Evolutionary conservation across 2,888 invertebrate species (phyloP), one percentile per base, ranked within the genome.

Genomic region (Epinotia ramella): DNA sequence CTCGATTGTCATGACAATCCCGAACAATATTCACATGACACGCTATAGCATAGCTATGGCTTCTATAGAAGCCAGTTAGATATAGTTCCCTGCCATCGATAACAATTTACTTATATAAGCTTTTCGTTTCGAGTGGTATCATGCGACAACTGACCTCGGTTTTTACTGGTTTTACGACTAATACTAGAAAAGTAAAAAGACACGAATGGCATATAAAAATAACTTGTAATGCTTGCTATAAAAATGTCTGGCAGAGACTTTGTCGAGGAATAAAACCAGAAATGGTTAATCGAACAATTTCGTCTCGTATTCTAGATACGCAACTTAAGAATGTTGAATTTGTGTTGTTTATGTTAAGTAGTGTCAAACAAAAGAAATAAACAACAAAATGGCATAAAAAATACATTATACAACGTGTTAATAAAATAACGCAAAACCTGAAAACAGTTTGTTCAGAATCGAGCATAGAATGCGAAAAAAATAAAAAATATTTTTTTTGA

Each of bases 101-200:
- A 72, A 28, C 53, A 28, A 65, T 74, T 74, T 65, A 65, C 70
- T 70, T 70, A 60, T 65, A 53, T 44, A 56, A 40, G 12, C 57
- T n/a, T 73, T 60, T 67, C 46, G 46, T 62, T 75, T 76, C 67
- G 44, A 72, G 67, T 72, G 65, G 67, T 20, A 66, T 33, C 73
- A 71, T 76, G 76, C 76, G 59, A 76, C 53, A 63, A 56, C 33
- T 67, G 76, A n/a, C 76, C 76, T 76, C 67, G 56, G 33, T 62
- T 72, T 63, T 76, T 76, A 72, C 67, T 12, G 66, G 49, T 66
- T 67, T 59, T 62, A 62, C 33, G 11, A 59, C 18, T 40, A 53
- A 64, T 71, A 76, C 76, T 67, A 76, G 75, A 76, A 76, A 76
- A 75, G 70, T 70, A 40, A 71, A 75, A 72, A 66, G 71, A 67